A percentile compares a stretch with the other conserved stretches of the same genome.
phyloP scores from a whole-genome alignment of 1,140 invertebrate genomes.

The Drosophila kepulauana region DNA sequence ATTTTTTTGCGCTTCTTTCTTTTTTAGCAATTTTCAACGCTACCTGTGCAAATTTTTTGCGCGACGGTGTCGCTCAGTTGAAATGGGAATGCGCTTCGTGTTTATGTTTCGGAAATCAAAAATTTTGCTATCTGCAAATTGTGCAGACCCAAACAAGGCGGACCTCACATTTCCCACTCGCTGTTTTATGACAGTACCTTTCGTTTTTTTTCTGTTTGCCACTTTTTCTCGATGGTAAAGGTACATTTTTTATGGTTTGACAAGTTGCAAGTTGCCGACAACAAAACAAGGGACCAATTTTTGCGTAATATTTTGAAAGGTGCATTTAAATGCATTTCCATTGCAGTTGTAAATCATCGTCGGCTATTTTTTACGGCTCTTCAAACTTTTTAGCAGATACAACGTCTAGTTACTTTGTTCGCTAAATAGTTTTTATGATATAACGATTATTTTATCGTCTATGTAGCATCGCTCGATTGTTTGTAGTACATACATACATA shows the following conservation, averaged over 20 bases:
- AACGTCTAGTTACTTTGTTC: background rate
- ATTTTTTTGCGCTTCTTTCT: conserved; percentile 9
- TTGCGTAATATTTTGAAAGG: conserved; percentile 82
- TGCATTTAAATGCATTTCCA: conserved; percentile 57
- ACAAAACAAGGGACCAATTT: conserved; percentile 65
- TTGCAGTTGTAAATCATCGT: conserved; percentile 66
- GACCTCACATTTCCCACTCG: conserved; percentile 67
- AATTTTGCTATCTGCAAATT: conserved; percentile 81
- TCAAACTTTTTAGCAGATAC: background rate
- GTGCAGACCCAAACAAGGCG: conserved; percentile 48
- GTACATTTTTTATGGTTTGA: conserved; percentile 79
- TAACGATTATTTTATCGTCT: too few species aligned
- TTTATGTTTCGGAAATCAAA: conserved; percentile 84
- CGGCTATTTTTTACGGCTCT: conserved; percentile 1
- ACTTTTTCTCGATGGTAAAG: conserved; percentile 59
- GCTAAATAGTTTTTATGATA: background rate
- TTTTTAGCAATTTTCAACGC: conserved; percentile 74
- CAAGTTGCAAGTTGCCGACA: conserved; percentile 61
- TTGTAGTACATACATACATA: conserved; percentile 4
- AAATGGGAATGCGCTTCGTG: conserved; percentile 59
- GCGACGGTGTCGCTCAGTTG: conserved; percentile 51
- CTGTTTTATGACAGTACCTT: conserved; percentile 72
- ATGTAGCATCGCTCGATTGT: background rate
- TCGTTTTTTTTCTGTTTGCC: conserved; percentile 32
- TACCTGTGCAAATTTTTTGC: conserved; percentile 84